Conservation (phyloP, 2,888 invertebrate genomes). For the Phyllotreta cruciferae region DNA sequence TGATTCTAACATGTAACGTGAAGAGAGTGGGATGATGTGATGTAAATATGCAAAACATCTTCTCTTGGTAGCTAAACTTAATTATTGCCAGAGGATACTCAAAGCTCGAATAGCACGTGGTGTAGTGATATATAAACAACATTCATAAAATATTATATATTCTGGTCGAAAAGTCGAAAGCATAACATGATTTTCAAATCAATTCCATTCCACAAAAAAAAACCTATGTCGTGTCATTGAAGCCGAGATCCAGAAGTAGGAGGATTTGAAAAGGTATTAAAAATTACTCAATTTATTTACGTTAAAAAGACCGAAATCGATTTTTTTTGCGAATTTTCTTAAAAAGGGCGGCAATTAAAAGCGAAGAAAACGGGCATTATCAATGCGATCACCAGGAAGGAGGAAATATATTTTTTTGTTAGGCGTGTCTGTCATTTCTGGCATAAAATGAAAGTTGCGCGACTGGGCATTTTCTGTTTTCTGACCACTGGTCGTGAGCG, state of each 20-base stretch:
- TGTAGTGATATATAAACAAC: slow-evolving; percentile 36
- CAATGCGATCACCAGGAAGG: slow-evolving; percentile 27
- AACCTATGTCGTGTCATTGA: no score
- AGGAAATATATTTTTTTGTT: slow-evolving; percentile 49
- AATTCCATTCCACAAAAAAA: slow-evolving; percentile 1
- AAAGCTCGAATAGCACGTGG: slow-evolving; percentile 40
- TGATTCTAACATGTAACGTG: no score
- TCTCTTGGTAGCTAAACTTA: no score
- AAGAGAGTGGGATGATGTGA: no score
- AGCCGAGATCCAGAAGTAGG: no score
- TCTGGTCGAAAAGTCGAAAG: not conserved
- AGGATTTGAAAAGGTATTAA: no score
- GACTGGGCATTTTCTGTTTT: slow-evolving; percentile 53
- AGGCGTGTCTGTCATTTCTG: slow-evolving; percentile 60
- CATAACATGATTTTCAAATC: slow-evolving; percentile 3
- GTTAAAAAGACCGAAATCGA: not conserved
- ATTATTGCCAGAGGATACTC: slow-evolving; percentile 21
- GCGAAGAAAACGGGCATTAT: slow-evolving; percentile 5
- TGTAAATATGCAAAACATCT: no score
- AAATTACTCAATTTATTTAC: no score
- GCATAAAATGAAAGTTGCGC: slow-evolving; percentile 60
- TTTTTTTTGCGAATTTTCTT: not conserved
- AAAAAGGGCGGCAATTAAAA: slow-evolving; percentile 3
- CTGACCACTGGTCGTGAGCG: slow-evolving; percentile 61
- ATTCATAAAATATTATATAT: not conserved